phyloP scores from a whole-genome alignment of 2,797 vertebrate genomes.

The Otolemur crassicaudatus region DNA sequence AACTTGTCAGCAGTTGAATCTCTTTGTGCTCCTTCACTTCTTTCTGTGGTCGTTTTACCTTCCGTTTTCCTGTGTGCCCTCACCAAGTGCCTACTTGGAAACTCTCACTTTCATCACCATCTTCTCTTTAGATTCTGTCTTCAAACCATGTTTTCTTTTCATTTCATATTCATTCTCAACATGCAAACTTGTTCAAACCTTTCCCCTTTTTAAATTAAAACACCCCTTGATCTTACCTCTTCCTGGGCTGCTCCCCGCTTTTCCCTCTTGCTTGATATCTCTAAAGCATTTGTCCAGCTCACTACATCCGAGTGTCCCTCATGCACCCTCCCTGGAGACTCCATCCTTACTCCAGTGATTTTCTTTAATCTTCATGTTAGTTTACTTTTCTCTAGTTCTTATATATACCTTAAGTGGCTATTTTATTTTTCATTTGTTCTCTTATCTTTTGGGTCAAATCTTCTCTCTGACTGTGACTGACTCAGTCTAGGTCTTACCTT shows the following conservation, averaged over 20 bases:
- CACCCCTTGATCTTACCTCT: too few relatives aligned
- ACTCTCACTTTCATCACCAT: neutral
- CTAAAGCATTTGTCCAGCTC: neutral
- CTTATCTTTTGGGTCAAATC: neutral
- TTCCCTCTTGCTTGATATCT: neutral
- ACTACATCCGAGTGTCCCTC: neutral
- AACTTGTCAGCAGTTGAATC: neutral
- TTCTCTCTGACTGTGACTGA: neutral
- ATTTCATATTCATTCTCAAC: neutral
- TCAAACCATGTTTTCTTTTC: neutral
- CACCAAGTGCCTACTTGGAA: neutral
- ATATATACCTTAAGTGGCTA: neutral
- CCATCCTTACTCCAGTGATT: neutral
- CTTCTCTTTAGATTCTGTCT: neutral
- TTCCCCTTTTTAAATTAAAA: neutral
- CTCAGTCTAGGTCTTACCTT: constrained; percentile 8
- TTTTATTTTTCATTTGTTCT: neutral
- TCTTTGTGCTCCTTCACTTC: neutral
- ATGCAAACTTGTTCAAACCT: neutral
- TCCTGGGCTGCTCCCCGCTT: neutral
- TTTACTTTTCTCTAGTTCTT: neutral
- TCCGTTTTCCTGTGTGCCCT: neutral
- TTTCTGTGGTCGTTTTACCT: neutral
- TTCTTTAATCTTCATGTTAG: neutral
- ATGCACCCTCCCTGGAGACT: neutral